A percentile compares a stretch with the other conserved stretches of the same genome.
These are phyloP conservation scores for Stratiomys singularior DNA, from an alignment of 2,888 invertebrate genomes.

Conservation along the genomic window DNA sequence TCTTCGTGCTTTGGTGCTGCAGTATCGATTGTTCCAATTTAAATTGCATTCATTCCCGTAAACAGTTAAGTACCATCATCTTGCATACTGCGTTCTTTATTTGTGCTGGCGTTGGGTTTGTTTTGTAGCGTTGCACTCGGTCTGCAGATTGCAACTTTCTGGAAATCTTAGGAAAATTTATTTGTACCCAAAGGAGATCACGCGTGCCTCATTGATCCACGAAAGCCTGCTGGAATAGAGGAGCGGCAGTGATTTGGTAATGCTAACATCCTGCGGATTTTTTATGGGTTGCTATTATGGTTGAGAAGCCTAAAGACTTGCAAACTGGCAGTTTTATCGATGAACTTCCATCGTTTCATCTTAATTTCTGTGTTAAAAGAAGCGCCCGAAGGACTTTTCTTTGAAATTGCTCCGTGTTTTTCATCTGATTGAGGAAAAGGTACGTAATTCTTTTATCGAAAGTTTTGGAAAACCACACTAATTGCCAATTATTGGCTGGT, in stretches of 20 bases:
- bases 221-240: conserved; percentile 57
- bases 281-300: conserved; percentile 17
- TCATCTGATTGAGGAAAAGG: neutral
- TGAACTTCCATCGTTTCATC: conserved; percentile 20
- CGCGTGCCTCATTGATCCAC: conserved; percentile 66
- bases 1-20: neutral
- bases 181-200: conserved; percentile 64
- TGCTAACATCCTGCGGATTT: conserved; percentile 44
- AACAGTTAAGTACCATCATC: conserved; percentile 9
- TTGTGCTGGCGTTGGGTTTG: neutral
- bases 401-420: conserved; percentile 21
- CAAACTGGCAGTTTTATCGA: conserved; percentile 8
- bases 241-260: conserved; percentile 45
- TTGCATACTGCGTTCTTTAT: neutral
- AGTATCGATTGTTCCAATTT: conserved; percentile 51
- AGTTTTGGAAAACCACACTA: neutral
- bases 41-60: conserved; percentile 42
- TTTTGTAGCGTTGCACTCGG: conserved; percentile 11
- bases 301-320: neutral
- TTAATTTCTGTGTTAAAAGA: conserved; percentile 32
- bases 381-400: conserved; percentile 7
- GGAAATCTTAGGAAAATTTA: conserved; percentile 40
- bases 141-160: conserved; percentile 13
- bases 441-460: neutral
- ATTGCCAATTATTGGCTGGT: neutral